A percentile compares a stretch with the other conserved stretches of the same genome.
phyloP scores from a whole-genome alignment of 2,797 vertebrate genomes.

The Macropodus opercularis region DNA sequence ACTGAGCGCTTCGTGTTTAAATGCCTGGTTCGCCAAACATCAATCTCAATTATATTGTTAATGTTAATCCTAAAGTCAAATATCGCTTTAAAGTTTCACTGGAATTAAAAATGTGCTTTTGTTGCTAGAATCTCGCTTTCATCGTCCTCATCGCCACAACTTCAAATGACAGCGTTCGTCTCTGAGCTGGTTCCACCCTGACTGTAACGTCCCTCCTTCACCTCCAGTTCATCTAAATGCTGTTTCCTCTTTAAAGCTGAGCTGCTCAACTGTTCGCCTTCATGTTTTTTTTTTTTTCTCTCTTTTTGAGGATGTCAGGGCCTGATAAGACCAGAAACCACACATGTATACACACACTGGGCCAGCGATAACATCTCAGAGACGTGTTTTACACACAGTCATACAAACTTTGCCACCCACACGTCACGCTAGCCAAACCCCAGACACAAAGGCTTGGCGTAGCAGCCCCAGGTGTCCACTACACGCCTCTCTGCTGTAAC shows the following conservation, averaged over 20 bases:
- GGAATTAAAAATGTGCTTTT: neutral
- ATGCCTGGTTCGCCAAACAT: neutral
- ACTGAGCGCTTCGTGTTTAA: neutral
- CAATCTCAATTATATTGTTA: constrained; percentile 33
- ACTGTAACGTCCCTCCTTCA: neutral
- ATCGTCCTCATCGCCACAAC: neutral
- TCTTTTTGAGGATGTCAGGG: neutral
- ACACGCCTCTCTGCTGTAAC: constrained; percentile 25
- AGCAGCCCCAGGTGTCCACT: constrained; percentile 36
- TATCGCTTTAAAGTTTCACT: neutral
- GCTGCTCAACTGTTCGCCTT: neutral
- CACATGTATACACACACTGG: constrained; percentile 2
- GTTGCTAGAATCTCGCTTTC: neutral
- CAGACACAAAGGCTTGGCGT: constrained; percentile 27
- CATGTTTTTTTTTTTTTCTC: neutral
- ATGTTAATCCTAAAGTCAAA: constrained; percentile 25
- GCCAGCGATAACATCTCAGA: constrained; percentile 33
- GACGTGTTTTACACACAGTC: constrained; percentile 19
- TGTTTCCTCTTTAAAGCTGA: neutral
- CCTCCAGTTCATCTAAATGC: neutral
- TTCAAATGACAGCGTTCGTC: neutral
- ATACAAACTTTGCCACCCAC: neutral
- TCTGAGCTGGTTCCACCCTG: neutral
- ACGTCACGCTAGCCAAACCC: constrained; percentile 40
- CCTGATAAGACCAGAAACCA: constrained; percentile 39